Evolutionary conservation across 2,888 invertebrate species (phyloP).

Genomic region (Orthosia cruda): DNA sequence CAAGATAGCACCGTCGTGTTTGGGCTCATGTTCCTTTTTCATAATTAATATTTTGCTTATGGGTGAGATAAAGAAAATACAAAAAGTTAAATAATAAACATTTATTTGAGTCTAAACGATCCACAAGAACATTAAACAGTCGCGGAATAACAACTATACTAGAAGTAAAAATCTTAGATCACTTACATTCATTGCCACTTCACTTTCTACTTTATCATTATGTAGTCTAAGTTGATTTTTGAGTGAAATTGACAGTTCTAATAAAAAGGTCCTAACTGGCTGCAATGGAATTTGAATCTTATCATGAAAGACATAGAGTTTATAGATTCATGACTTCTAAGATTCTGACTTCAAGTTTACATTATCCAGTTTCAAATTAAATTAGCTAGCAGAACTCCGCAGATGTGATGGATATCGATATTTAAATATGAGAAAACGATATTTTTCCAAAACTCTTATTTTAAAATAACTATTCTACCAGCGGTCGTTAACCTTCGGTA

Average conservation of each 20-base stretch:
- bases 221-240: background rate
- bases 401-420: background rate
- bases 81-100: conserved; percentile 36
- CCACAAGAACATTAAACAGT: conserved; percentile 40
- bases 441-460: background rate
- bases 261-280: background rate
- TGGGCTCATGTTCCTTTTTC: no score
- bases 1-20: no score
- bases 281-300: conserved; percentile 4
- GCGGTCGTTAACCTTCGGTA: background rate
- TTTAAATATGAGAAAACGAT: background rate
- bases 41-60: no score
- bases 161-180: conserved; percentile 11
- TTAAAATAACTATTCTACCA: background rate
- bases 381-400: background rate
- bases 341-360: conserved; percentile 26
- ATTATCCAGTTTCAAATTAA: background rate
- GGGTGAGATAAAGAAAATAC: background rate
- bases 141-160: conserved; percentile 12
- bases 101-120: conserved; percentile 51
- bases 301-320: no score
- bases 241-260: background rate
- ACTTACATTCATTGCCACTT: background rate
- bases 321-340: background rate
- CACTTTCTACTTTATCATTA: background rate